Percentiles rank a stretch among this genome's conserved stretches.
Evolutionary conservation across 2,888 invertebrate genomes (phyloP).

Genomic region (Malthinus seriepunctatus): DNA sequence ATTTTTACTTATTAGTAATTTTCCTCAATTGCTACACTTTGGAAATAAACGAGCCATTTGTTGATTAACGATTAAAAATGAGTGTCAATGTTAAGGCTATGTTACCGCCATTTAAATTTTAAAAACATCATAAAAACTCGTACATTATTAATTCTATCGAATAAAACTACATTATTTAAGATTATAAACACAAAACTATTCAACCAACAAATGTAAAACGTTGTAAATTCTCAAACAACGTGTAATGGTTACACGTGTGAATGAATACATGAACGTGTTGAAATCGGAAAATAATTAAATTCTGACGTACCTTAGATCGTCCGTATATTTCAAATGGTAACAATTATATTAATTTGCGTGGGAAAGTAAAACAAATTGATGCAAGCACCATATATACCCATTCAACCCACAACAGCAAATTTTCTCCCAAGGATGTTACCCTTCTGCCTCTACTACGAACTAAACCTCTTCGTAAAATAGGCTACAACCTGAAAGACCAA

Average conservation of each 20-base stretch:
- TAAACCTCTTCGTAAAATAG: constrained; percentile 16
- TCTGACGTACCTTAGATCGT: constrained; percentile 33
- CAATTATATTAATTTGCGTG: constrained; percentile 35
- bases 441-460: constrained; percentile 22
- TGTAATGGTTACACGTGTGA: constrained; percentile 32
- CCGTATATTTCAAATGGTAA: constrained; percentile 35
- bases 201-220: not conserved
- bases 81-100: constrained; percentile 4
- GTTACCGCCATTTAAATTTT: constrained; percentile 3
- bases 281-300: constrained; percentile 26
- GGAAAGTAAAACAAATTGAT: constrained; percentile 24
- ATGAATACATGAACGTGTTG: constrained; percentile 25
- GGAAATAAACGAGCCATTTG: constrained; percentile 1
- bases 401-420: constrained; percentile 24
- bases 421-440: constrained; percentile 23
- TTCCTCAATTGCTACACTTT: not conserved
- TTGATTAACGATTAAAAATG: not conserved
- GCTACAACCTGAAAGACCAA: constrained; percentile 21
- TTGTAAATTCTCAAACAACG: not conserved
- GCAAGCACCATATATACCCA: constrained; percentile 31
- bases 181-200: too few species aligned
- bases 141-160: not conserved
- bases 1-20: not conserved
- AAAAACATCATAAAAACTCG: too few species aligned
- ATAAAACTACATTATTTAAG: too few species aligned